These are phyloP conservation scores for Platyrinchus mystaceus DNA, from an alignment of 2,797 vertebrate genomes.

Conservation along the genomic window DNA sequence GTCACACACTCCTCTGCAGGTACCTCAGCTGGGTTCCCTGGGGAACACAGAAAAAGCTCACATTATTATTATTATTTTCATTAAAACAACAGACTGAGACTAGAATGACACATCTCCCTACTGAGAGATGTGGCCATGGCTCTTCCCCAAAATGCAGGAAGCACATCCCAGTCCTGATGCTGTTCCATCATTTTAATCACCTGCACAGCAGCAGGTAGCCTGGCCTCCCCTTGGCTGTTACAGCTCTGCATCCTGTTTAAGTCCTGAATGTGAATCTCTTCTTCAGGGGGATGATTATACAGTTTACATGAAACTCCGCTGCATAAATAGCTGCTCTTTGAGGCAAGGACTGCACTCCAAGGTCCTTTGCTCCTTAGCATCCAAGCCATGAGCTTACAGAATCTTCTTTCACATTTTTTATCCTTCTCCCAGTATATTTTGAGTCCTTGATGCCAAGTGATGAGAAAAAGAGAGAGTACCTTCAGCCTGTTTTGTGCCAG, in stretches of 20 bases:
- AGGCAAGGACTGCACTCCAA: background rate
- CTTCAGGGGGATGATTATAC: background rate
- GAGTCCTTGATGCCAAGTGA: background rate
- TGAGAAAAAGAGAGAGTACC: background rate
- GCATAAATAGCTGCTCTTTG: background rate
- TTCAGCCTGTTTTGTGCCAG: background rate
- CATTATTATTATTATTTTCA: background rate
- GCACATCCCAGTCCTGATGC: background rate
- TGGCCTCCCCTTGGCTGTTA: background rate
- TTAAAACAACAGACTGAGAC: background rate
- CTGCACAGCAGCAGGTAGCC: background rate
- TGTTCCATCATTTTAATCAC: background rate
- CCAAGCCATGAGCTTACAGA: background rate
- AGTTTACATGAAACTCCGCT: background rate
- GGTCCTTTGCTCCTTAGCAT: background rate
- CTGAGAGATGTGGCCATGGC: rapidly evolving
- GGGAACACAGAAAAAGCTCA: background rate
- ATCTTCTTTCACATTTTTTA: background rate
- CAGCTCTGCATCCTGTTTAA: background rate
- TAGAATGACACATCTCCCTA: background rate
- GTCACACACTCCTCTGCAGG: background rate
- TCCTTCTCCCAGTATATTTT: background rate
- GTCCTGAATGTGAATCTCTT: background rate
- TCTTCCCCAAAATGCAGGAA: background rate
- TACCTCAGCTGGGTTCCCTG: background rate